Evolutionary conservation across 2,888 invertebrate genomes (phyloP).

Genomic region (Amaurobius ferox): DNA sequence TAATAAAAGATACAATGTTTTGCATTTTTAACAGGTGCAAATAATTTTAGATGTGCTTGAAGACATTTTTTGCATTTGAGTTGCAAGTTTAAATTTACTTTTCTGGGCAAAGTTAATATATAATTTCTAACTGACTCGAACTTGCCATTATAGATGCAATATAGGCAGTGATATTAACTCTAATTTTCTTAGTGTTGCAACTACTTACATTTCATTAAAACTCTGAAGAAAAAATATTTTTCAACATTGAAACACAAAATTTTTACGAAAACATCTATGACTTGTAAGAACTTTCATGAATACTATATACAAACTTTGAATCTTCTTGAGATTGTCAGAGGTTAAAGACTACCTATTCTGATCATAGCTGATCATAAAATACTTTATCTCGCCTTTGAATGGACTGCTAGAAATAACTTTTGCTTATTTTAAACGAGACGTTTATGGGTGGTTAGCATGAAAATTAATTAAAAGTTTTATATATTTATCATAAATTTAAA

Average conservation of each 20-base stretch:
- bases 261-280: background rate
- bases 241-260: background rate
- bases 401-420: slow-evolving; percentile 6
- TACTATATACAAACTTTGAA: slow-evolving; percentile 59
- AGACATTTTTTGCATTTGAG: no score
- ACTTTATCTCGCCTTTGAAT: slow-evolving; percentile 4
- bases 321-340: slow-evolving; percentile 54
- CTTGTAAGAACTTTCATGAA: slow-evolving; percentile 29
- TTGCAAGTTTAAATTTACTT: no score
- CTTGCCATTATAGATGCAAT: no score
- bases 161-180: no score
- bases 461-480: background rate
- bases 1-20: no score
- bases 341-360: slow-evolving; percentile 37
- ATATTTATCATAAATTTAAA: no score
- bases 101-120: no score
- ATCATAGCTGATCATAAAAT: background rate
- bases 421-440: background rate
- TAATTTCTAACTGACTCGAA: no score
- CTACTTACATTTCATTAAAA: background rate
- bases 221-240: background rate
- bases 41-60: no score
- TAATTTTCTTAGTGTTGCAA: background rate
- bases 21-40: no score
- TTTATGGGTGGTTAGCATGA: slow-evolving; percentile 23